These are phyloP conservation scores for Apis mellifera DNA, from an alignment of 1,140 invertebrate genomes.

Conservation along the genomic window Amel_HAv3.1 CM009931.2:22231001-22231500, in stretches of 20 bases:
- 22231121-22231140: constrained; percentile 68
- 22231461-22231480: constrained; percentile 31
- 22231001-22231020: too few relatives aligned
- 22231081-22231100: constrained; percentile 59
- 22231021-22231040: background rate
- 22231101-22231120: constrained; percentile 40
- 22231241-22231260: constrained; percentile 61
- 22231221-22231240: constrained; percentile 71
- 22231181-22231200: background rate
- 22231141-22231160: background rate
- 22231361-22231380: constrained; percentile 20
- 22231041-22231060: too few relatives aligned
- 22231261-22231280: constrained; percentile 74
- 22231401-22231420: constrained; percentile 70
- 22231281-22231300: constrained; percentile 79
- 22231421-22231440: constrained; percentile 76
- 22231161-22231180: constrained; percentile 10
- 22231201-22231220: constrained; percentile 50
- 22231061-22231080: constrained; percentile 34
- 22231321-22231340: constrained; percentile 77
- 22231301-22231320: constrained; percentile 76
- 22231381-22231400: constrained; percentile 75
- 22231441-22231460: constrained; percentile 72
- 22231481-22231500: constrained; percentile 7
- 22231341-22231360: constrained; percentile 27